A percentile compares a stretch with the other conserved stretches of the same genome.
Conservation (phyloP, 2,113 vertebrate genomes). For the Podarcis muralis region DNA sequence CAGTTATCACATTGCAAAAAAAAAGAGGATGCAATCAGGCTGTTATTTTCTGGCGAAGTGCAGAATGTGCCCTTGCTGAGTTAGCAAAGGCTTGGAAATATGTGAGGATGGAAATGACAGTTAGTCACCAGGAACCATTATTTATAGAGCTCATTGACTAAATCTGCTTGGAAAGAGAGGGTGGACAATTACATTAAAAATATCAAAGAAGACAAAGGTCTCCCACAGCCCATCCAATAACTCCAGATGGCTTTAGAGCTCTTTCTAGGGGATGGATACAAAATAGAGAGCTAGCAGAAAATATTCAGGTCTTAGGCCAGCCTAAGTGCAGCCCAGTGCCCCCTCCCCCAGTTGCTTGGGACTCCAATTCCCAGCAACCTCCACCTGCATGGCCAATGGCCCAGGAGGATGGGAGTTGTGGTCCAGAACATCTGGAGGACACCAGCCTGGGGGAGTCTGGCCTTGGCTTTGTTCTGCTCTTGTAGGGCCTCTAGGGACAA, state of each 20-base stretch:
- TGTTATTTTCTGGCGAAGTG: constrained; percentile 10
- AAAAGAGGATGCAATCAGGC: background rate
- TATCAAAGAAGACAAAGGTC: background rate
- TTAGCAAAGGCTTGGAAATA: constrained; percentile 34
- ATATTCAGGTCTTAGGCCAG: too few relatives aligned
- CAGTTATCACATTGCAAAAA: background rate
- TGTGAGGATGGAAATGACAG: background rate
- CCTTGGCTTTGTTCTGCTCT: background rate
- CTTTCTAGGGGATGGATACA: background rate
- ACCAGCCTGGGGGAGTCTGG: too few relatives aligned
- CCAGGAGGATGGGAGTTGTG: too few relatives aligned
- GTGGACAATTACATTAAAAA: background rate
- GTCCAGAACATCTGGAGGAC: too few relatives aligned
- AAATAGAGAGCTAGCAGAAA: background rate
- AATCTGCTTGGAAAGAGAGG: background rate
- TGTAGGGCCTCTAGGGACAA: background rate
- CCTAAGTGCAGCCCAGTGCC: too few relatives aligned
- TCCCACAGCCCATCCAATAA: background rate
- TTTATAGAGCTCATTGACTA: background rate
- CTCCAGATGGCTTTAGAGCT: background rate
- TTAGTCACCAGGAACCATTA: background rate
- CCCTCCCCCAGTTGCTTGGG: too few relatives aligned
- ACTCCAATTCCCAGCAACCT: too few relatives aligned
- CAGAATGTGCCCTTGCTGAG: constrained; percentile 28
- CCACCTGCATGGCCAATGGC: too few relatives aligned